A percentile compares a stretch with the other conserved stretches of the same genome.
Evolutionary conservation across 1,140 invertebrate genomes (phyloP).

Genomic region (Drosophila sproati): DNA sequence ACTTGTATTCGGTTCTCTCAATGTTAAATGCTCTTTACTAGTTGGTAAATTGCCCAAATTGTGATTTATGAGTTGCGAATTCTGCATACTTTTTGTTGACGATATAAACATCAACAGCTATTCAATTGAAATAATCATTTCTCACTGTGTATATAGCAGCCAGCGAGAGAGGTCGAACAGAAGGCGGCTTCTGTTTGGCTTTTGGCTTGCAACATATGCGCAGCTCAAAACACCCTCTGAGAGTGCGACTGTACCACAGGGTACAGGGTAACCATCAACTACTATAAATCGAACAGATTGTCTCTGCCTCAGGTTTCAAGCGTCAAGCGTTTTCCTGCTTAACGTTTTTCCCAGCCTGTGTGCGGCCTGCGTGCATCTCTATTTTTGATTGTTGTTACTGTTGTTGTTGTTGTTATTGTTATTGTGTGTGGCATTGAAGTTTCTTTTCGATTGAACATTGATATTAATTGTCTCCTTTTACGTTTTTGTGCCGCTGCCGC

Average conservation of each 20-base stretch:
- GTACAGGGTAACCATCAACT: neutral
- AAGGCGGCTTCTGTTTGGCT: constrained; percentile 18
- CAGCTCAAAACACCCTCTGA: constrained; percentile 11
- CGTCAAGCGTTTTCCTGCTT: constrained; percentile 69
- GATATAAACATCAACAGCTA: no score
- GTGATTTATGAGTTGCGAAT: no score
- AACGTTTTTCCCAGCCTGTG: constrained; percentile 31
- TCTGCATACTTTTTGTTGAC: no score
- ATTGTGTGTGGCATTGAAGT: constrained; percentile 31
- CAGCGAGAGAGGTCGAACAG: neutral
- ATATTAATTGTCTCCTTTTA: constrained; percentile 74
- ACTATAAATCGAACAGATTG: constrained; percentile 20
- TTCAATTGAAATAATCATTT: neutral
- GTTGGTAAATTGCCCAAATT: no score
- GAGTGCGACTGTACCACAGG: constrained; percentile 13
- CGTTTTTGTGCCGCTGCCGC: constrained; percentile 21
- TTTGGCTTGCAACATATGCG: constrained; percentile 28
- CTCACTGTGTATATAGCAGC: neutral
- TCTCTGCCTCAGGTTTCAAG: constrained; percentile 49
- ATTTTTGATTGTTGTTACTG: constrained; percentile 18
- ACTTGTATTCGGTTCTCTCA: no score
- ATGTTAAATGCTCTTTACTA: no score
- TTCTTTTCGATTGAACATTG: constrained; percentile 48
- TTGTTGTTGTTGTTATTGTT: constrained; percentile 13
- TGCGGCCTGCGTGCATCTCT: constrained; percentile 13